A percentile compares a stretch with the other conserved stretches of the same genome.
Conservation (phyloP, 1,140 invertebrate genomes). For the Ephestia elutella region DNA sequence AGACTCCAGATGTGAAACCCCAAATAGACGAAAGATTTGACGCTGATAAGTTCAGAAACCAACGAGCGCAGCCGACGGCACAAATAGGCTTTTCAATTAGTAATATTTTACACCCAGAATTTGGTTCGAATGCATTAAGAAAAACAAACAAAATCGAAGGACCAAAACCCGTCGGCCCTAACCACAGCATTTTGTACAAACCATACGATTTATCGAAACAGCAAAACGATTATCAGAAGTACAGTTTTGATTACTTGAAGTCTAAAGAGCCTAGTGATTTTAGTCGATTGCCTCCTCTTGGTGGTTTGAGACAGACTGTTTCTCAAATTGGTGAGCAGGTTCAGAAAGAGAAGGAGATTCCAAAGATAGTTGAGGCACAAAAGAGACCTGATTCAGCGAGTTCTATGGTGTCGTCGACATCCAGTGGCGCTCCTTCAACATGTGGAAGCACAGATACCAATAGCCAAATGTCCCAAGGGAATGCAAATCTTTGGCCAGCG, state of each 20-base stretch:
- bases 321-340: conserved; percentile 76
- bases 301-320: conserved; percentile 77
- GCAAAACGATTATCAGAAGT: conserved; percentile 36
- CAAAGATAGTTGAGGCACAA: conserved; percentile 44
- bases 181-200: conserved; percentile 66
- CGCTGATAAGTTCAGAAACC: conserved; percentile 31
- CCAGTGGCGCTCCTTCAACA: conserved; percentile 66
- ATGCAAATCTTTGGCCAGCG: conserved; percentile 85
- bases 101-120: conserved; percentile 69
- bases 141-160: conserved; percentile 66
- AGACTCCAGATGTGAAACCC: conserved; percentile 60
- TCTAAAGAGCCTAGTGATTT: conserved; percentile 48
- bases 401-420: conserved; percentile 67
- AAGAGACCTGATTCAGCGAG: conserved; percentile 69
- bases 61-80: conserved; percentile 34
- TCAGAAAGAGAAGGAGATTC: conserved; percentile 44
- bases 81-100: conserved; percentile 62
- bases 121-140: conserved; percentile 59
- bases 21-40: conserved; percentile 42
- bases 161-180: conserved; percentile 58
- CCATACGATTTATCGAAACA: conserved; percentile 62
- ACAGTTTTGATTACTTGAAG: conserved; percentile 55
- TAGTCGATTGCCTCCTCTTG: conserved; percentile 68
- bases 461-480: conserved; percentile 54
- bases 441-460: conserved; percentile 76